These are phyloP conservation scores for Caenorhabditis uteleia DNA, from an alignment of 2,888 invertebrate genomes.

Conservation along the genomic window DNA sequence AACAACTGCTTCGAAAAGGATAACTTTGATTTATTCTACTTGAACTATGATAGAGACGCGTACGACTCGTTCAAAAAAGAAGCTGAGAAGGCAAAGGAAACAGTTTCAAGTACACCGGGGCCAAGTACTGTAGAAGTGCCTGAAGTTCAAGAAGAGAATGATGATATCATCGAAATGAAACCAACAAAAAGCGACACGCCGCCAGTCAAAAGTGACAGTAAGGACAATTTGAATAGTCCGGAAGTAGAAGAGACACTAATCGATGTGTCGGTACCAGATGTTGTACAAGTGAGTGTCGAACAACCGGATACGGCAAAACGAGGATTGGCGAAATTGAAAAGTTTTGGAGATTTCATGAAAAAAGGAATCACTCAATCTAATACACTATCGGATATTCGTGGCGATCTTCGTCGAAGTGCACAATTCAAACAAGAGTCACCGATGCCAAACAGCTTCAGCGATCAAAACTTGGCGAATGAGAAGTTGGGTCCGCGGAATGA, in stretches of 20 bases:
- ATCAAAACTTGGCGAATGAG: background rate
- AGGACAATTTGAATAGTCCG: no score
- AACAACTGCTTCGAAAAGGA: slow-evolving; percentile 11
- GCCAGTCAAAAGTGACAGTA: no score
- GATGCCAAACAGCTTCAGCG: slow-evolving; percentile 11
- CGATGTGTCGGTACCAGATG: no score
- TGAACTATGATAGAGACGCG: no score
- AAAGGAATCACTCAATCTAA: slow-evolving; percentile 32
- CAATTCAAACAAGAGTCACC: background rate
- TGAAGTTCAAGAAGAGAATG: background rate
- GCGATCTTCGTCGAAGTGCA: slow-evolving; percentile 18
- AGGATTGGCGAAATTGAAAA: slow-evolving; percentile 27
- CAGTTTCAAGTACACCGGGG: no score
- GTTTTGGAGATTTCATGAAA: slow-evolving; percentile 19
- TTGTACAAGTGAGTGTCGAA: no score
- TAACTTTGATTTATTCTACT: slow-evolving; percentile 21
- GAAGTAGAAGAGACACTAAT: no score
- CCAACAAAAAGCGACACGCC: no score
- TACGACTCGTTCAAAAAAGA: no score
- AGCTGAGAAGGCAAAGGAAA: no score
- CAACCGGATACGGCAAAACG: background rate
- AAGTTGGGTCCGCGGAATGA: slow-evolving; percentile 79
- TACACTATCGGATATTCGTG: slow-evolving; percentile 30
- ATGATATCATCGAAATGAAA: background rate
- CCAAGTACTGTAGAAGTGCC: no score